Evolutionary conservation across 2,888 invertebrate genomes (phyloP).

Genomic region (Chaitophorus viminalis): DNA sequence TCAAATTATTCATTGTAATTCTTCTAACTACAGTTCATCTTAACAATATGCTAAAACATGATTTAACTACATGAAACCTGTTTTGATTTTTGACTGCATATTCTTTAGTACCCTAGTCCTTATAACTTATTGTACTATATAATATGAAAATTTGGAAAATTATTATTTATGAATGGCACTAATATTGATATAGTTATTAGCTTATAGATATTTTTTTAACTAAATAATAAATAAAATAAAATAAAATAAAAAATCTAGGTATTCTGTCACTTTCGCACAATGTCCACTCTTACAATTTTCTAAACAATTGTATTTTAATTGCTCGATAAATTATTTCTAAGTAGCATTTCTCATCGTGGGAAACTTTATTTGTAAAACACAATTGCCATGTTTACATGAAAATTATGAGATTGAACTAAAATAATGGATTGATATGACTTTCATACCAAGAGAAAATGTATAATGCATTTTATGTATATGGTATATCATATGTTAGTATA

Average conservation of each 20-base stretch:
- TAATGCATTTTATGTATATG: background rate
- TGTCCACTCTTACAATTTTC: constrained; percentile 42
- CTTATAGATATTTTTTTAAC: background rate
- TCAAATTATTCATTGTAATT: background rate
- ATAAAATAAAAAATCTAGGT: no score
- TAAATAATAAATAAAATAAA: background rate
- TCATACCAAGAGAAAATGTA: background rate
- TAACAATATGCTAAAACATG: background rate
- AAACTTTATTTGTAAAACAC: constrained; percentile 4
- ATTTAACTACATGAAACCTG: background rate
- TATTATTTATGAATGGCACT: background rate
- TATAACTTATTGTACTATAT: background rate
- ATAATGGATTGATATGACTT: constrained; percentile 17
- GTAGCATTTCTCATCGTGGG: constrained; percentile 2
- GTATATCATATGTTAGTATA: no score
- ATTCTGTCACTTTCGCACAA: constrained; percentile 10
- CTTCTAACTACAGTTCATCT: background rate
- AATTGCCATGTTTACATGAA: background rate
- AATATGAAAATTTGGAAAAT: background rate
- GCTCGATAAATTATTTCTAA: constrained; percentile 29
- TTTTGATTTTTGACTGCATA: background rate
- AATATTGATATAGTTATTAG: background rate
- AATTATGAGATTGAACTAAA: background rate
- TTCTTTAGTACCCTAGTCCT: background rate
- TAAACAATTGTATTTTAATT: constrained; percentile 44